phyloP scores from a whole-genome alignment of 2,113 vertebrate genomes.

The Xenus cinereus region DNA sequence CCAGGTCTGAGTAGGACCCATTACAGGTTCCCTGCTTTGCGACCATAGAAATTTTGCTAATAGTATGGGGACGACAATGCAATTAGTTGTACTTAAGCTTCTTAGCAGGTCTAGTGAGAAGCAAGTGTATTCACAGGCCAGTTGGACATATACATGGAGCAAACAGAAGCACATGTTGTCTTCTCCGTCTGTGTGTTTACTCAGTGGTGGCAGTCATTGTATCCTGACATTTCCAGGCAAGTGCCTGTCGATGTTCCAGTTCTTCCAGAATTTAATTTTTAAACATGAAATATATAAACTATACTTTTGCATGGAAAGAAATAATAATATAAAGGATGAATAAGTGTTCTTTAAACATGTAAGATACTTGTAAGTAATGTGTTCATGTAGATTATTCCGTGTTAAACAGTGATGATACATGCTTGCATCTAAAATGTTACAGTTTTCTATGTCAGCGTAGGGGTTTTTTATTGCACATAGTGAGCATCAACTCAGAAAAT shows the following conservation, averaged over 20 bases:
- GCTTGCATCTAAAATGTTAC: neutral
- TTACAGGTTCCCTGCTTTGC: neutral
- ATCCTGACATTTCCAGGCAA: neutral
- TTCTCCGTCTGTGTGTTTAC: neutral
- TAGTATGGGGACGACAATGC: neutral
- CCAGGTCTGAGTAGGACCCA: neutral
- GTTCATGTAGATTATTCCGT: neutral
- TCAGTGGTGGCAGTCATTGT: neutral
- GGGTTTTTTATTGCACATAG: neutral
- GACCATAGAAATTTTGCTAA: neutral
- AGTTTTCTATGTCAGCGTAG: neutral
- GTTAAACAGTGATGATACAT: neutral
- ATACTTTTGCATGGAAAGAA: neutral
- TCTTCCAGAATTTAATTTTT: neutral
- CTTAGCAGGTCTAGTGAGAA: neutral
- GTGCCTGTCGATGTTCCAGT: neutral
- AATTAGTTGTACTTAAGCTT: neutral
- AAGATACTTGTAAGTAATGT: neutral
- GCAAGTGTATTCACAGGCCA: neutral
- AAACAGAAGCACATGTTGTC: neutral
- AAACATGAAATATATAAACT: neutral
- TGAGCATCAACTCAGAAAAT: neutral
- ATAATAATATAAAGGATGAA: neutral
- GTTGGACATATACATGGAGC: neutral
- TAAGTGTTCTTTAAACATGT: neutral